Evolutionary conservation across 2,888 invertebrate species (phyloP).

Genomic region (Agriotes lineatus): DNA sequence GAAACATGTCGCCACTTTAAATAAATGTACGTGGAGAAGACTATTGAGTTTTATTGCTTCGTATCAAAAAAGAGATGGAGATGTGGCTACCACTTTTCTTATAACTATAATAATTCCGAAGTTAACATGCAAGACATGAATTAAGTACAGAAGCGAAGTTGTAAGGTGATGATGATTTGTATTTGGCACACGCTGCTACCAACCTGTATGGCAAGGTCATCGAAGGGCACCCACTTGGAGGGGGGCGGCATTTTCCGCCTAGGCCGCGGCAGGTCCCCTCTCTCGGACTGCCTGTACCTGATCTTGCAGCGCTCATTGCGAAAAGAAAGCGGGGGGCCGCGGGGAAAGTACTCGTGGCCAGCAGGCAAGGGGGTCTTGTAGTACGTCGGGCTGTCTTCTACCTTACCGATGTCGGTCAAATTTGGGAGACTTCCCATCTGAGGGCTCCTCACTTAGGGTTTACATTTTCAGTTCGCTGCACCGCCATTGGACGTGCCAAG

Average conservation of each 20-base stretch:
- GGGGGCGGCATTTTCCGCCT: conserved; percentile 24
- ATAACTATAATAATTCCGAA: too few relatives aligned
- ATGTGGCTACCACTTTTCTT: too few relatives aligned
- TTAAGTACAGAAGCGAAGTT: too few relatives aligned
- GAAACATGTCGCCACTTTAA: too few relatives aligned
- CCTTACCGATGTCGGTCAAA: conserved; percentile 71
- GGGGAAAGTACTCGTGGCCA: conserved; percentile 11
- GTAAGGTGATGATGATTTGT: too few relatives aligned
- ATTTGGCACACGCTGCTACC: not conserved
- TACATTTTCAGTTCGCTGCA: conserved; percentile 17
- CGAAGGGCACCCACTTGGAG: conserved; percentile 32
- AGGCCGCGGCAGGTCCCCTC: conserved; percentile 31
- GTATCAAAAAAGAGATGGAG: too few relatives aligned
- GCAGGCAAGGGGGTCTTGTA: conserved; percentile 24
- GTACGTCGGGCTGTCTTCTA: conserved; percentile 42
- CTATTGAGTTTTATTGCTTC: too few relatives aligned
- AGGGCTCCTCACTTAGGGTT: not conserved
- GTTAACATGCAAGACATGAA: too few relatives aligned
- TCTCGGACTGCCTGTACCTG: conserved; percentile 38
- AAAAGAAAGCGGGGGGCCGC: conserved; percentile 15
- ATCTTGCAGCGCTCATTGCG: conserved; percentile 36
- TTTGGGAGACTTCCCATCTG: conserved; percentile 77
- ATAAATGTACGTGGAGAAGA: too few relatives aligned
- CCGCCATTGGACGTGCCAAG: too few relatives aligned
- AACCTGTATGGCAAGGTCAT: conserved; percentile 44